Evolutionary conservation across 1,140 invertebrate species (phyloP).

Genomic region (Araneus ventricosus): DNA sequence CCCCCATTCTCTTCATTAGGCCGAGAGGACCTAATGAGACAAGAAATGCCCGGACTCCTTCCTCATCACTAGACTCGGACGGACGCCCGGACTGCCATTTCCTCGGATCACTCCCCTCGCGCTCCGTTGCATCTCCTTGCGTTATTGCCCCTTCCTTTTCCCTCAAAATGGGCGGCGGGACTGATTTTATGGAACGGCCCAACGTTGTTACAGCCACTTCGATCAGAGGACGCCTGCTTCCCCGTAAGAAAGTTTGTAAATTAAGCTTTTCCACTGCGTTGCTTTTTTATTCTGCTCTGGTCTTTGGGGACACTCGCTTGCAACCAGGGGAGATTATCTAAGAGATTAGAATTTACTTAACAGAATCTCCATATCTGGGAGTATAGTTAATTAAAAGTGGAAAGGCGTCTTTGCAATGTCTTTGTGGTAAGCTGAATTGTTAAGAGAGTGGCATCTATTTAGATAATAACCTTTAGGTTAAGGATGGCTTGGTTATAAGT

Average conservation of each 20-base stretch:
- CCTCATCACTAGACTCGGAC: constrained; percentile 12
- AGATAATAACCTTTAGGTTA: no score
- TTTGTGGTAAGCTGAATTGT: no score
- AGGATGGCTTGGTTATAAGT: no score
- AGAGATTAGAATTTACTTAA: no score
- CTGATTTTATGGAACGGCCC: constrained; percentile 2
- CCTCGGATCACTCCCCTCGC: constrained; percentile 18
- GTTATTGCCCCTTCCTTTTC: neutral
- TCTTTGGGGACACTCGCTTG: neutral
- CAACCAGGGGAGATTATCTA: no score
- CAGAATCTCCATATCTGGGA: no score
- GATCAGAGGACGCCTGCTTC: neutral
- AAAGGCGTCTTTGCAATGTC: no score
- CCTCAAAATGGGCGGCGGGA: constrained; percentile 8
- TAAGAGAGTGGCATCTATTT: no score
- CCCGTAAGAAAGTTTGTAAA: neutral
- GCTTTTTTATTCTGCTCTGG: neutral
- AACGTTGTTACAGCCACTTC: neutral
- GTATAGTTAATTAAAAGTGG: no score
- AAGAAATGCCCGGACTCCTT: constrained; percentile 24
- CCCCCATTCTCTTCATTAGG: constrained; percentile 8
- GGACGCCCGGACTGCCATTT: constrained; percentile 30
- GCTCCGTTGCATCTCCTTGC: constrained; percentile 15
- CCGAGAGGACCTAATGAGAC: constrained; percentile 23
- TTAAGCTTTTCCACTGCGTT: neutral